phyloP scores from a whole-genome alignment of 2,888 invertebrate species.

The Notocelia uddmanniana region DNA sequence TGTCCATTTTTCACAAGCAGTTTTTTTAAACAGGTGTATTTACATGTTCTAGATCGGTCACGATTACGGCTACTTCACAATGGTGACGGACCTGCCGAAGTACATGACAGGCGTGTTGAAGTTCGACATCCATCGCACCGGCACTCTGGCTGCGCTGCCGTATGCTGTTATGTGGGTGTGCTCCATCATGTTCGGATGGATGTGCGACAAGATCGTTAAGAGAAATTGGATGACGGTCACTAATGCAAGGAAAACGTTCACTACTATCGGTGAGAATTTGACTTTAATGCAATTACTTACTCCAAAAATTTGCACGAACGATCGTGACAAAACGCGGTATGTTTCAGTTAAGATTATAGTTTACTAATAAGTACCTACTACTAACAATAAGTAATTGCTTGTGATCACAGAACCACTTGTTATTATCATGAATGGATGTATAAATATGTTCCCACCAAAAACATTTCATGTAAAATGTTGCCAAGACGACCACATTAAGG shows the following conservation, averaged over 20 bases:
- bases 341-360: no score
- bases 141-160: constrained; percentile 87
- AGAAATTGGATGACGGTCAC: constrained; percentile 85
- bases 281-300: neutral
- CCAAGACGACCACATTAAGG: no score
- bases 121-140: constrained; percentile 88
- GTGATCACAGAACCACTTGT: no score
- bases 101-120: constrained; percentile 89
- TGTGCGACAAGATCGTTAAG: constrained; percentile 89
- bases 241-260: constrained; percentile 88
- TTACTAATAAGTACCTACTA: no score
- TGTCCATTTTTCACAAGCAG: no score
- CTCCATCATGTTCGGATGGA: constrained; percentile 87
- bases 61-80: constrained; percentile 90
- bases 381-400: no score
- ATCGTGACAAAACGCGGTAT: no score
- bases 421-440: no score
- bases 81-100: constrained; percentile 90
- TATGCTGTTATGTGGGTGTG: constrained; percentile 89
- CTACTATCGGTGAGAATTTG: constrained; percentile 86
- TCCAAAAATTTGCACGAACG: neutral
- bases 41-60: constrained; percentile 83
- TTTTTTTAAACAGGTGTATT: no score
- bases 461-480: no score
- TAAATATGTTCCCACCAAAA: no score